A percentile compares a stretch with the other conserved stretches of the same genome.
phyloP scores from a whole-genome alignment of 1,140 invertebrate genomes.

The Scaptomyza graminum region DNA sequence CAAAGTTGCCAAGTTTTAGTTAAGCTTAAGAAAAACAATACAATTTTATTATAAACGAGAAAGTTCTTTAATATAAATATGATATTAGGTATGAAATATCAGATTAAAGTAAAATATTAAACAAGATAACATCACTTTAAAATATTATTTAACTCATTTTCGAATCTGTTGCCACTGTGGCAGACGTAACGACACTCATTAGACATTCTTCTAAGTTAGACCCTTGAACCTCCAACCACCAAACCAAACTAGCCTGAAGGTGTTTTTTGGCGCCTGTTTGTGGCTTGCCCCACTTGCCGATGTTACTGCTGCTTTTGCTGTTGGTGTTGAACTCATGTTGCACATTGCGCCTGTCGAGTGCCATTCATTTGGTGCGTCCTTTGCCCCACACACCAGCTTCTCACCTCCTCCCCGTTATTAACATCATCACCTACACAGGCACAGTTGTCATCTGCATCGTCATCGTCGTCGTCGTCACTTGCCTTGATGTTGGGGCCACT shows the following conservation, averaged over 20 bases:
- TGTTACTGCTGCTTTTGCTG: constrained; percentile 15
- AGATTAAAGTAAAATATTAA: too few relatives aligned
- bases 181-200: constrained; percentile 34
- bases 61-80: too few relatives aligned
- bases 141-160: not conserved
- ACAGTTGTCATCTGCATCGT: constrained; percentile 8
- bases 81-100: too few relatives aligned
- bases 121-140: too few relatives aligned
- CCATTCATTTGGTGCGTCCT: constrained; percentile 54
- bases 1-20: too few relatives aligned
- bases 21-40: too few relatives aligned
- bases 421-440: constrained; percentile 12
- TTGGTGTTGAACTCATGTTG: constrained; percentile 54
- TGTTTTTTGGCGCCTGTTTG: constrained; percentile 40
- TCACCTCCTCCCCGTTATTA: not conserved
- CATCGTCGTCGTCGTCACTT: constrained; percentile 61
- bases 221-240: not conserved
- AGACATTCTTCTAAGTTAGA: constrained; percentile 12
- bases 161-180: constrained; percentile 22
- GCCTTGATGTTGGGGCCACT: constrained; percentile 73
- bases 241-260: constrained; percentile 37
- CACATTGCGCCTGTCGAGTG: constrained; percentile 74
- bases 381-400: too few relatives aligned
- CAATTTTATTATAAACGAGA: too few relatives aligned
- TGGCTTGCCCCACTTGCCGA: constrained; percentile 25